Base-by-base conservation (phyloP, 2,797 vertebrate genomes). In the Allobates femoralis region DNA sequence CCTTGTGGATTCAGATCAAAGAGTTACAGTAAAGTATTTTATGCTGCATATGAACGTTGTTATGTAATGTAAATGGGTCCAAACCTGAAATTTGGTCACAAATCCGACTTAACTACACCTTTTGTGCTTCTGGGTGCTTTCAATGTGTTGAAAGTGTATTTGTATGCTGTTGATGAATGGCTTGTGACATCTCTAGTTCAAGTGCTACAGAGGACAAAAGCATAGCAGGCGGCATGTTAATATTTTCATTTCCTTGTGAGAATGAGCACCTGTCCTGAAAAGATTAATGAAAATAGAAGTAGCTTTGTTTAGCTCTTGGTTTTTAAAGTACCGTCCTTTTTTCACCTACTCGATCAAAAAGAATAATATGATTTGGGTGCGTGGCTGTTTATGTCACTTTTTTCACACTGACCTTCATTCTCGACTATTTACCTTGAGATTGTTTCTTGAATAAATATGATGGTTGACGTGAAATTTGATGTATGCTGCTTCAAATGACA, bases 301-400 rank as follows among this genome's bases (percentile, higher is more conserved):
- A 37, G 67, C 60, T 67, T 82, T 86, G 79, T 77, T 77, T 77
- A 76, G 58, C 30, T 12, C 85, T 67, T 82, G 32, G 50, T 60
- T 78, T 86, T 77, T 62, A 51, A 51, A 26, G 26, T 77, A 81
- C 18, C 53, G 58, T 86, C 32, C 32, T 80, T 67, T 82, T 30
- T 41, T 82, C 58, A 82, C 79, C 60, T 86, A 46, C 60, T 86
- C 73, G 32, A 82, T 86, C 85, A 86, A 86, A 82, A 86, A 86
- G 85, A 86, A 60, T 82, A 74, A 86, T 82, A 82, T 67, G 71
- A 76, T 28, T 30, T 51, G 51, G 58, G 50, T 86, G 60, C 50
- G 53, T 55, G 53, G 71, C 79, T 86, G 71, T 66, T 78, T 76
- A 77, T 86, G 71, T 67, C 75, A 55, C 71, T 78, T 77, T 46